Percentiles rank a stretch among this genome's conserved stretches.
phyloP scores from a whole-genome alignment of 2,888 invertebrate species.

The Lasioglossum pauxillum region DNA sequence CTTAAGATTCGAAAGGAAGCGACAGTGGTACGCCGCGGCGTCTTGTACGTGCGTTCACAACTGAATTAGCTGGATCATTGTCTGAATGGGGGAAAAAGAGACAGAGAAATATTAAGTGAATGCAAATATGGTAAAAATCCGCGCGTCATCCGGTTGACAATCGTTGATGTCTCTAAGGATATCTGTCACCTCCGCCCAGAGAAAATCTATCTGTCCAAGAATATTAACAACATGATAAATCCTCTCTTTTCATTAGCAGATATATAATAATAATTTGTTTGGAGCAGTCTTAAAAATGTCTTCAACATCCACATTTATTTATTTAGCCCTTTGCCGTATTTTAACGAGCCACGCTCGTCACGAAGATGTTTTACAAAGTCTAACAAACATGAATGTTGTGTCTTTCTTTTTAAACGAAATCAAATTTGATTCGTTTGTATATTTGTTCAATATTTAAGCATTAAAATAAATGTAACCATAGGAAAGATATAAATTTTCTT shows the following conservation, averaged over 20 bases:
- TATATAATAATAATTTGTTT: no score
- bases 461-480: no score
- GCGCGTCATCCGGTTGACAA: constrained; percentile 66
- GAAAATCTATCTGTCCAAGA: neutral
- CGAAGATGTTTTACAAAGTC: no score
- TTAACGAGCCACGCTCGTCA: no score
- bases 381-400: no score
- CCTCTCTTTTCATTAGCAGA: neutral
- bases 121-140: constrained; percentile 65
- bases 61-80: constrained; percentile 70
- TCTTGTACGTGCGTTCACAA: constrained; percentile 68
- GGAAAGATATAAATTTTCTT: no score
- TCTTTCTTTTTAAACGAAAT: no score
- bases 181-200: neutral
- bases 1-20: constrained; percentile 67
- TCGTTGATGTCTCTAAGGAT: constrained; percentile 39
- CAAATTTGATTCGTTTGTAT: no score
- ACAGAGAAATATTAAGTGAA: constrained; percentile 61
- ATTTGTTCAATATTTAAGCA: no score
- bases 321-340: no score
- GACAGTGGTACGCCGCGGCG: constrained; percentile 38
- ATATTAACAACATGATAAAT: neutral
- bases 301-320: no score
- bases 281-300: no score
- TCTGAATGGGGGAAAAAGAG: constrained; percentile 48